A percentile compares a stretch with the other conserved stretches of the same genome.
These are phyloP conservation scores for Subacronicta megacephala DNA, from an alignment of 2,888 invertebrate species.

Conservation along the genomic window DNA sequence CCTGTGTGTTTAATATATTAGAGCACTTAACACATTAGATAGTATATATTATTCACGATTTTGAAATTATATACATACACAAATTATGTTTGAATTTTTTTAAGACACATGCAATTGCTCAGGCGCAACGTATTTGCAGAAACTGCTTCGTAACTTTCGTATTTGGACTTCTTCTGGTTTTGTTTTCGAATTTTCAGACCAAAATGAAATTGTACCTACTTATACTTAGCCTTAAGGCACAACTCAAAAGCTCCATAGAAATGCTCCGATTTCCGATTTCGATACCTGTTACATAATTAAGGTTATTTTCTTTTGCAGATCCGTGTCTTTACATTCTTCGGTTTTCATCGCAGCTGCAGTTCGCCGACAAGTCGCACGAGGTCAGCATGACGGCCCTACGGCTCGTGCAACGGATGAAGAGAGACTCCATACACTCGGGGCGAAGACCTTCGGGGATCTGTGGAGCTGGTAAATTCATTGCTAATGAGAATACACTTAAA, in stretches of 20 bases:
- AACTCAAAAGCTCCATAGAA: too few species aligned
- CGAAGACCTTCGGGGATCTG: conserved; percentile 98
- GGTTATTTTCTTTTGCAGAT: conserved; percentile 89
- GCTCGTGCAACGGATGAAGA: conserved; percentile 98
- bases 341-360: conserved; percentile 97
- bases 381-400: conserved; percentile 98
- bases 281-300: too few species aligned
- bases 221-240: too few species aligned
- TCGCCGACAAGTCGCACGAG: conserved; percentile 97
- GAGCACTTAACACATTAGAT: conserved; percentile 5
- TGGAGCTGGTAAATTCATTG: conserved; percentile 96
- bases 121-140: too few species aligned
- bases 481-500: too few species aligned
- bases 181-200: too few species aligned
- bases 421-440: conserved; percentile 99
- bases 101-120: too few species aligned
- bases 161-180: too few species aligned
- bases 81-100: too few species aligned
- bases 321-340: conserved; percentile 98
- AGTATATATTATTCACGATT: conserved; percentile 7
- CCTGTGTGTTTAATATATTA: conserved; percentile 28
- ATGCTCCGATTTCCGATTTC: too few species aligned
- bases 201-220: too few species aligned
- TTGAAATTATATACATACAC: neutral
- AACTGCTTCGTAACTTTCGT: too few species aligned